phyloP scores from a whole-genome alignment of 2,797 vertebrate species.

The Cyclopterus lumpus region DNA sequence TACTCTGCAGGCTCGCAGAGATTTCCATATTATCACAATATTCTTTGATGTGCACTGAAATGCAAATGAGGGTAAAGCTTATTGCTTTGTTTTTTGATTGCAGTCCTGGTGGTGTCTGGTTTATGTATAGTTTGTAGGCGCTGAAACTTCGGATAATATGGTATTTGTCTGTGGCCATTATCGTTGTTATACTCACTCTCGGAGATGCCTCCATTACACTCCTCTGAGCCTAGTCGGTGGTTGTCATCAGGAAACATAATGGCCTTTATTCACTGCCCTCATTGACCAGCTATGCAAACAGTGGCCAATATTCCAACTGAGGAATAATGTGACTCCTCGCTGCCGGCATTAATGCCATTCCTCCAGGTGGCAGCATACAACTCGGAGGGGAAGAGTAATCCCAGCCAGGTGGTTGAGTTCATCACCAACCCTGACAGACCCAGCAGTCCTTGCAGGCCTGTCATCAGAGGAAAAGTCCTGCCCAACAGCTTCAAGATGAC shows the following conservation, averaged over 20 bases:
- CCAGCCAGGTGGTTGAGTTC: conserved; percentile 92
- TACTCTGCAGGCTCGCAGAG: conserved; percentile 29
- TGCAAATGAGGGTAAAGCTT: conserved; percentile 46
- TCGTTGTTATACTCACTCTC: background rate
- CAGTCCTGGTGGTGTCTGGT: conserved; percentile 6
- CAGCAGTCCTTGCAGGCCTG: conserved; percentile 88
- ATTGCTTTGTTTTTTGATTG: conserved; percentile 26
- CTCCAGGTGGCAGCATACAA: conserved; percentile 95
- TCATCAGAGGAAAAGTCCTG: conserved; percentile 91
- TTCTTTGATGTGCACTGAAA: conserved; percentile 46
- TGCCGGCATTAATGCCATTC: conserved; percentile 17
- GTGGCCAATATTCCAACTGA: conserved; percentile 1
- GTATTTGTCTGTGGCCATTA: conserved; percentile 36
- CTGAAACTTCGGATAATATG: conserved; percentile 32
- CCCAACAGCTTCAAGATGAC: conserved; percentile 92
- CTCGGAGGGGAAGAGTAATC: conserved; percentile 96
- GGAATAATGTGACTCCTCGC: conserved; percentile 7
- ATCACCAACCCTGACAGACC: conserved; percentile 92
- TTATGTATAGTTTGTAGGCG: background rate
- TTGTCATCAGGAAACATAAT: conserved; percentile 40
- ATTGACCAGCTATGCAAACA: conserved; percentile 24
- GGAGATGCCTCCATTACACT: conserved; percentile 23
- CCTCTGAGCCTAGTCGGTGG: conserved; percentile 9
- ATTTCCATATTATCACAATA: conserved; percentile 36
- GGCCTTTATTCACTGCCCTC: conserved; percentile 32